Evolutionary conservation across 2,888 invertebrate genomes (phyloP), one percentile per base, ranked within the genome.

Genomic region (Cremastobaeus sp.): DNA sequence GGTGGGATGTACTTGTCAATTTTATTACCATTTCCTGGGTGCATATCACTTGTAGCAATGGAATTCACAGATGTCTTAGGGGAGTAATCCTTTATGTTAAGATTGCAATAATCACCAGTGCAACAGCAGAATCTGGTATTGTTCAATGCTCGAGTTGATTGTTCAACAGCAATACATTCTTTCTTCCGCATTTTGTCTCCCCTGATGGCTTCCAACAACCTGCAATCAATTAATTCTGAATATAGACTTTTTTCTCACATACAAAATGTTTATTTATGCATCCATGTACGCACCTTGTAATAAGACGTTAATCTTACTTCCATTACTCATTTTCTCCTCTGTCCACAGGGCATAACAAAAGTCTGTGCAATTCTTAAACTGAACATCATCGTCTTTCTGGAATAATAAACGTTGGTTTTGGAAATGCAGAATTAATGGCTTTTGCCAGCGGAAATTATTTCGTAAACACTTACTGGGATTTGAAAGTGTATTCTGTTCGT

Each of bases 91-190:
- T 84, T 86, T 20, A 91, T 92, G 81, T 94, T 92, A 17, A 89
- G 89, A 88, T 97, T 97, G 88, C 97, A 97, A 83, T 91, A 90
- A 79, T 93, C 90, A 1, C 92, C 92, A 3, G 91, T 91, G 83
- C 96, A 97, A 85, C 96, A 97, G 82, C 97, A 96, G 88, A 93
- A 96, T 88, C 91, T 93, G 69, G 91, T 92, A 78, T 89, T 90
- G 11, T 91, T 92, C 71, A 90, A 88, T 81, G 90, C 89, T 82
- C 89, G 90, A 20, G 91, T 83, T 76, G 90, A 88, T 82, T 91
- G 88, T 82, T 90, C 85, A 78, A 90, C 89, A 77, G 92, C 84
- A 82, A 92, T 87, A 79, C 93, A 93, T 74, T 90, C 83, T 18
- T 76, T 30, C 80, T 85, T 74, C 85, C 85, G 77, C 89, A 89